Conservation (phyloP, 2,797 vertebrate species). For the Lagocephalus sceleratus region DNA sequence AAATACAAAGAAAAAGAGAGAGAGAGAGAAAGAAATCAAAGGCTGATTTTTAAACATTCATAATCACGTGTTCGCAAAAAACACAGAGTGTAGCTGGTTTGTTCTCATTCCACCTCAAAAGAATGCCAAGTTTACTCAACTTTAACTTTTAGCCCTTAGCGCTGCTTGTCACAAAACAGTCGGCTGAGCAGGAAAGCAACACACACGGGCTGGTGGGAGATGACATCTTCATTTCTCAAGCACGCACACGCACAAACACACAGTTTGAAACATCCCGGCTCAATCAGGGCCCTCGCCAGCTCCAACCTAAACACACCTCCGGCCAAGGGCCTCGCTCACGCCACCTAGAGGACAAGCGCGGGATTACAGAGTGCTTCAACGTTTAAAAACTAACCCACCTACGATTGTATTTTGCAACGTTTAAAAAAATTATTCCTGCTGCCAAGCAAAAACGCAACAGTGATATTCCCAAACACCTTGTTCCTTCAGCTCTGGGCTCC, state of each 20-base stretch:
- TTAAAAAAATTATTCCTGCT: constrained; percentile 30
- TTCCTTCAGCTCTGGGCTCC: constrained; percentile 46
- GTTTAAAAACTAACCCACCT: constrained; percentile 42
- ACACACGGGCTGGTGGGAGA: constrained; percentile 40
- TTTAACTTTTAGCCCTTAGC: constrained; percentile 48
- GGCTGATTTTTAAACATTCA: constrained; percentile 61
- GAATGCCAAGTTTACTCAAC: constrained; percentile 34
- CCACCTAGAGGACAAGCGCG: constrained; percentile 45
- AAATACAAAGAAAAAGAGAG: constrained; percentile 56
- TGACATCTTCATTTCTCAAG: constrained; percentile 37
- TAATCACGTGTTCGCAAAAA: constrained; percentile 32
- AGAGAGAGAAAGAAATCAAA: constrained; percentile 32
- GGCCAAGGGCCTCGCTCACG: constrained; percentile 21
- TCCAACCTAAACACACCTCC: constrained; percentile 29
- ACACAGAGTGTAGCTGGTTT: constrained; percentile 30
- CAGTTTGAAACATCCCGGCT: constrained; percentile 23
- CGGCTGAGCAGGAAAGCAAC: constrained; percentile 26
- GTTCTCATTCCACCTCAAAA: constrained; percentile 25
- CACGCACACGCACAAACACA: constrained; percentile 25
- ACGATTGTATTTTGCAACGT: constrained; percentile 67
- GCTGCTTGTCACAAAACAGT: constrained; percentile 26
- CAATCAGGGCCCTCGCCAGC: constrained; percentile 31
- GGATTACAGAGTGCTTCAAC: constrained; percentile 55
- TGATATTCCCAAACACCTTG: constrained; percentile 28
- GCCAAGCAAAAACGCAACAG: constrained; percentile 39